Evolutionary conservation across 1,140 invertebrate genomes (phyloP).

Genomic region (fruit fly (Drosophila melanogaster)): Release_6_plus_ISO1_MT NC_004354.4:17795001-17795500

Average conservation of each 20-base stretch:
- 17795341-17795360: slow-evolving; percentile 73
- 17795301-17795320: slow-evolving; percentile 62
- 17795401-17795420: slow-evolving; percentile 89
- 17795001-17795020: too few relatives aligned
- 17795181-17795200: slow-evolving; percentile 89
- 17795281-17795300: slow-evolving; percentile 77
- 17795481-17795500: slow-evolving; percentile 90
- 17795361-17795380: slow-evolving; percentile 88
- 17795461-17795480: slow-evolving; percentile 87
- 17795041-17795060: too few relatives aligned
- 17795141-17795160: slow-evolving; percentile 86
- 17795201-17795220: slow-evolving; percentile 81
- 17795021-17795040: too few relatives aligned
- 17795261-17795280: slow-evolving; percentile 72
- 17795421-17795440: slow-evolving; percentile 86
- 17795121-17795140: slow-evolving; percentile 86
- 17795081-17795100: slow-evolving; percentile 52
- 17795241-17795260: slow-evolving; percentile 82
- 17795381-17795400: slow-evolving; percentile 93
- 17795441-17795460: slow-evolving; percentile 90
- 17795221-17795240: slow-evolving; percentile 78
- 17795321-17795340: slow-evolving; percentile 62
- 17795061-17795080: slow-evolving; percentile 73
- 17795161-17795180: slow-evolving; percentile 87
- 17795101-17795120: slow-evolving; percentile 82